Percentiles rank a stretch among this genome's conserved stretches.
Evolutionary conservation across 2,113 vertebrate genomes (phyloP).

Genomic region (Microtus pennsylvanicus): DNA sequence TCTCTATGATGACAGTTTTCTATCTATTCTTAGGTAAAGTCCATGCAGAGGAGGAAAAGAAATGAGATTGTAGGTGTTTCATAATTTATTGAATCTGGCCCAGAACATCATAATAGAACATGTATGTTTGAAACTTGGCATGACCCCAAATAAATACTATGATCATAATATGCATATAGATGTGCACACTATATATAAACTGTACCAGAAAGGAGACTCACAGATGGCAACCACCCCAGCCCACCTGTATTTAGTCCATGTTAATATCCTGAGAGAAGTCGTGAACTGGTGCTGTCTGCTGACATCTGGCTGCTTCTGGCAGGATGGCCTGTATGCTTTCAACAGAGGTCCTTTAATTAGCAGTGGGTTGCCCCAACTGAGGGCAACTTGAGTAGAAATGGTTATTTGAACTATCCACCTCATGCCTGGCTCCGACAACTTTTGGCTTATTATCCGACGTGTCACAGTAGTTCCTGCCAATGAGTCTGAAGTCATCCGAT

Average conservation of each 20-base stretch:
- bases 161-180: neutral
- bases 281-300: constrained; percentile 1
- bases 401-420: constrained; percentile 64
- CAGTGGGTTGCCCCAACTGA: constrained; percentile 51
- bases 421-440: constrained; percentile 62
- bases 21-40: constrained; percentile 46
- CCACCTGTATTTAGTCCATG: constrained; percentile 67
- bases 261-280: constrained; percentile 64
- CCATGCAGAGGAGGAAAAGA: constrained; percentile 38
- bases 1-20: constrained; percentile 35
- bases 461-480: constrained; percentile 55
- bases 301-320: constrained; percentile 69
- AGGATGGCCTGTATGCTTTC: constrained; percentile 1
- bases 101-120: constrained; percentile 44
- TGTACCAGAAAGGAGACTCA: constrained; percentile 49
- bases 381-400: constrained; percentile 51
- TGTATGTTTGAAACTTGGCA: constrained; percentile 58
- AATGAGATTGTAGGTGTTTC: constrained; percentile 42
- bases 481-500: constrained; percentile 59
- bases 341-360: constrained; percentile 75
- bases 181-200: constrained; percentile 14
- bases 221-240: neutral
- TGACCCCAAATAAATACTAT: constrained; percentile 54
- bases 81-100: constrained; percentile 58
- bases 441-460: constrained; percentile 55